Percentiles rank a stretch among this genome's conserved stretches.
Conservation (phyloP, 1,140 invertebrate genomes). For the Scaptomyza graminum region DNA sequence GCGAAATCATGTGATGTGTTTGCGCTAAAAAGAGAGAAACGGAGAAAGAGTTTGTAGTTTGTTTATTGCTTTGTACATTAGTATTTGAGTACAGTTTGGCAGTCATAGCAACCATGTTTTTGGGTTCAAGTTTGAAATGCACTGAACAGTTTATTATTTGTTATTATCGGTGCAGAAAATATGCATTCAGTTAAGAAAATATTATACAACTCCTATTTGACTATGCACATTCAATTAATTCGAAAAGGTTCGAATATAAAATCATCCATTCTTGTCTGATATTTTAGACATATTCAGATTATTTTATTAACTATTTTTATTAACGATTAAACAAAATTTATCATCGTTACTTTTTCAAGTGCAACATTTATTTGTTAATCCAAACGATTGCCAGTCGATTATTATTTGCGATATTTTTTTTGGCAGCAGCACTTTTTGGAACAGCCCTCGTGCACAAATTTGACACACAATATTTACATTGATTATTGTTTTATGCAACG, state of each 20-base stretch:
- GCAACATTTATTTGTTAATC: not conserved
- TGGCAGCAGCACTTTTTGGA: not conserved
- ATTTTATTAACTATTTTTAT: too few species aligned
- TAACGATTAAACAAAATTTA: too few species aligned
- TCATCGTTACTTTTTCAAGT: not conserved
- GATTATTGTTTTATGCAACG: slow-evolving; percentile 39
- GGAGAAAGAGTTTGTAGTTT: slow-evolving; percentile 22
- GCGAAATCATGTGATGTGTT: slow-evolving; percentile 58
- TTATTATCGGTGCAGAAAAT: not conserved
- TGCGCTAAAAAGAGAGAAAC: slow-evolving; percentile 25
- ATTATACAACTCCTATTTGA: slow-evolving; percentile 15
- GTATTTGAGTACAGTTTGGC: slow-evolving; percentile 27
- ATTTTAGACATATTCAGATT: not conserved
- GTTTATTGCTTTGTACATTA: slow-evolving; percentile 15
- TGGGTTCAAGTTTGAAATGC: slow-evolving; percentile 8
- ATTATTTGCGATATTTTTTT: not conserved
- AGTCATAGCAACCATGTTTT: not conserved
- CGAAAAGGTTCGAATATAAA: not conserved
- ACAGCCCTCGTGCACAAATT: not conserved
- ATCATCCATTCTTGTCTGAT: not conserved
- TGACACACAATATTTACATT: slow-evolving; percentile 32
- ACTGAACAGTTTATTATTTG: not conserved
- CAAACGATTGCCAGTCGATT: not conserved
- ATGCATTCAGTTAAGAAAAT: slow-evolving; percentile 1
- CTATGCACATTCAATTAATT: slow-evolving; percentile 1